Base-by-base conservation (phyloP, 2,113 vertebrate genomes). In the Malaclemys terrapin region DNA sequence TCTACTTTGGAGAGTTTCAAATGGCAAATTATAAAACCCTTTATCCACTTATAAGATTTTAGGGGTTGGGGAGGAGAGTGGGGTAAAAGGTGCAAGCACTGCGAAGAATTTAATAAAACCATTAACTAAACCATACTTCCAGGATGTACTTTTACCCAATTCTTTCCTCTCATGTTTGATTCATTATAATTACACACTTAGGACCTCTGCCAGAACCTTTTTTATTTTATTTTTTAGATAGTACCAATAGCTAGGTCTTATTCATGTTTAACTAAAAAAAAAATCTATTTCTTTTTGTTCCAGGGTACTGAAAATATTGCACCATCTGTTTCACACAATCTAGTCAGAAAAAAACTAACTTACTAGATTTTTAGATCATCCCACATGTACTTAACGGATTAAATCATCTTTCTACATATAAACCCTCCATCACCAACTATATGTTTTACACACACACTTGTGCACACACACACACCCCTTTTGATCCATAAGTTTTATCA, bases 231-330 rank as follows among this genome's bases (percentile, higher is more conserved):
- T 78, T 38, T 47, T 27, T 76, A 76, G 25, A 47, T 24, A 47
- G 42, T 78, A 27, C 75, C 25, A 47, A 47, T 47, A 47, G 6
- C 25, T 47, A 27, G 75, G 12, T 29, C 25, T 27, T 78, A 9
- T 4, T 72, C 4, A 0, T 20, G 1, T 47, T 56, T 0, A 0
- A 24, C 5, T 24, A 7, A 87, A 50, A 27, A 42, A 45, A 47
- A 76, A 25, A 42, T 82, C 53, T 92, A 81, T 83, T 93, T 7
- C n/a, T 4, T 22, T 80, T 50, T 59, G 17, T 27, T 79, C 22
- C 54, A 80, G 13, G 22, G 49, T 38, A 38, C 24, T 80, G 14
- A 24, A 25, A 82, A 57, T 42, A 72, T 1, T 2, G 45, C 20
- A 10, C 90, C 78, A 82, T 8, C 50, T 59, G 47, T 54, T 80